phyloP scores from a whole-genome alignment of 30 jellyfish, hydroid and myxozoan genomes.

The Mastigias papua region DNA sequence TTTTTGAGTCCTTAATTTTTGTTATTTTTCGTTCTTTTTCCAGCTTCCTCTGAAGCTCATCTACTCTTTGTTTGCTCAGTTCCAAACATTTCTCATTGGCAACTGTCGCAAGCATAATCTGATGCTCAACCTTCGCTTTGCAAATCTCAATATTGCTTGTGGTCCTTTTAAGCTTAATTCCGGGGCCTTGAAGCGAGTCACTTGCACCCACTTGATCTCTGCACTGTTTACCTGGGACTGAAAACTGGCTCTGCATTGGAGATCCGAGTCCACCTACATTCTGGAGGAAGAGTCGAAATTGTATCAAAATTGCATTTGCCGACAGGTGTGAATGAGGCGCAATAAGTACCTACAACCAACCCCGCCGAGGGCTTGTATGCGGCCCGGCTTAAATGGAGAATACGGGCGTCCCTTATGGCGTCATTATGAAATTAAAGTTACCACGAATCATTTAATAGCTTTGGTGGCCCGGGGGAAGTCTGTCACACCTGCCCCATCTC shows the following conservation, averaged over 20 bases:
- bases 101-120: neutral
- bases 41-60: slow-evolving; percentile 16
- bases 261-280: neutral
- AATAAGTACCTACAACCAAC: too few relatives aligned
- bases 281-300: too few relatives aligned
- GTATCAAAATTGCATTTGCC: too few relatives aligned
- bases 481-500: too few relatives aligned
- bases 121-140: slow-evolving; percentile 19
- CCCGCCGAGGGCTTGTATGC: too few relatives aligned
- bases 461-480: too few relatives aligned
- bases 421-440: too few relatives aligned
- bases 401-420: too few relatives aligned
- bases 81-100: neutral
- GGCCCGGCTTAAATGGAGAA: too few relatives aligned
- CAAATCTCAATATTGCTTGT: slow-evolving; percentile 37
- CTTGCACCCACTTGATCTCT: neutral
- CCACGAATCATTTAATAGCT: too few relatives aligned
- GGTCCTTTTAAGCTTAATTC: neutral
- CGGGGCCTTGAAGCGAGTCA: neutral
- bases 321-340: too few relatives aligned
- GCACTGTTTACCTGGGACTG: neutral
- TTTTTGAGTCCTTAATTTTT: neutral
- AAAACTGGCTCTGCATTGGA: neutral
- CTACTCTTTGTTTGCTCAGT: neutral
- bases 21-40: slow-evolving; percentile 1